phyloP scores from a whole-genome alignment of 64 coral and sea anemone genomes.

The Montipora cactus region DNA sequence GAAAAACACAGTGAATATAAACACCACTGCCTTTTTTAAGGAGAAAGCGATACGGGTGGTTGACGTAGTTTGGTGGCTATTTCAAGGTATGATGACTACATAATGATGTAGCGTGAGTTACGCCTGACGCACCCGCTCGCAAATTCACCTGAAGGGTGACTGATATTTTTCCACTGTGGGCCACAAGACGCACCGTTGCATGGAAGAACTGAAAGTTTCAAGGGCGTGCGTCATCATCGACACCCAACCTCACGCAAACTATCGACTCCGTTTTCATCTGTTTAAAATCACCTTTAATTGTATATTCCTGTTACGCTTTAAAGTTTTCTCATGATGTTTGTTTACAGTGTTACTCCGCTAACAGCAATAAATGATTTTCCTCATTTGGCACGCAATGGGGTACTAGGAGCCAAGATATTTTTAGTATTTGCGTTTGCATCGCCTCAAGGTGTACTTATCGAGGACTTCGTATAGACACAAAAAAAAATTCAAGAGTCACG shows the following conservation, averaged over 20 bases:
- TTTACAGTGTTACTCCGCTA: not conserved
- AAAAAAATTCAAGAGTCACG: conserved; percentile 18
- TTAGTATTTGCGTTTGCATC: conserved; percentile 28
- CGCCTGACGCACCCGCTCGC: conserved; percentile 7
- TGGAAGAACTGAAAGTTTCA: conserved; percentile 26
- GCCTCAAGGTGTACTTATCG: conserved; percentile 52
- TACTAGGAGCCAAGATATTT: conserved; percentile 15
- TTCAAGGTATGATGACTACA: conserved; percentile 7
- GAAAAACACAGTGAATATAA: conserved; percentile 39
- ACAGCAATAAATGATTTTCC: not conserved
- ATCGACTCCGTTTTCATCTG: not conserved
- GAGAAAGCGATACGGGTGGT: conserved; percentile 10
- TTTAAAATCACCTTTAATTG: not conserved
- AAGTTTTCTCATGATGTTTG: not conserved
- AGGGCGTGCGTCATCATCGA: conserved; percentile 24
- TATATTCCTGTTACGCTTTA: not conserved
- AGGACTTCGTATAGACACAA: conserved; percentile 2
- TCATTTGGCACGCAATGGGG: conserved; percentile 17
- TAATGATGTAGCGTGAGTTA: conserved; percentile 24
- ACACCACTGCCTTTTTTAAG: not conserved
- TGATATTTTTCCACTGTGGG: conserved; percentile 18
- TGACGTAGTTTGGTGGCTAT: conserved; percentile 17
- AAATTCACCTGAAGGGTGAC: not conserved
- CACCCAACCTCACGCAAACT: conserved; percentile 36
- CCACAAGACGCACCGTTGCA: conserved; percentile 30